phyloP scores from a whole-genome alignment of 2,113 vertebrate species.

The Loxodonta africana region DNA sequence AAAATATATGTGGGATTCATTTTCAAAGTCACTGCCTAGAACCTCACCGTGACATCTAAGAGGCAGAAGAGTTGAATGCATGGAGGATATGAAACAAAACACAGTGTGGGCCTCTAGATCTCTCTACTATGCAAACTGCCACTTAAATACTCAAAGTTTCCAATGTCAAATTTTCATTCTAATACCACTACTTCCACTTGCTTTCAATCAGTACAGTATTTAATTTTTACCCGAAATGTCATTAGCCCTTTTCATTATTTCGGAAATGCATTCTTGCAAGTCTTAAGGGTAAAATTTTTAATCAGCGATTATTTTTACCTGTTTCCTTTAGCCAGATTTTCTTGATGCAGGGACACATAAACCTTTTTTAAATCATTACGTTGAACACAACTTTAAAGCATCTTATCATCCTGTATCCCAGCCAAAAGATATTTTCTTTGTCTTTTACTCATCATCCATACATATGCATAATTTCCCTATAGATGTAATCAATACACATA shows the following conservation, averaged over 20 bases:
- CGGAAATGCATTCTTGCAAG: slow-evolving; percentile 23
- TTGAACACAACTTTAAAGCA: neutral
- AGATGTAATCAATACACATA: slow-evolving; percentile 56
- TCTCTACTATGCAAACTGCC: neutral
- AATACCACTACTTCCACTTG: neutral
- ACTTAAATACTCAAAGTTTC: neutral
- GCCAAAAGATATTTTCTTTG: neutral
- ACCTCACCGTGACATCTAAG: slow-evolving; percentile 17
- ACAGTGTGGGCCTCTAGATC: accelerated
- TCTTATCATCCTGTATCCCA: neutral
- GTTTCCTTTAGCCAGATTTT: slow-evolving; percentile 40
- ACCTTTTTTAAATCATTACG: neutral
- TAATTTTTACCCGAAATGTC: slow-evolving; percentile 4
- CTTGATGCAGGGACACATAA: neutral
- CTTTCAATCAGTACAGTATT: neutral
- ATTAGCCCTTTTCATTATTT: slow-evolving; percentile 4
- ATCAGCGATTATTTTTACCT: slow-evolving; percentile 45
- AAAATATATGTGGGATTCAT: neutral
- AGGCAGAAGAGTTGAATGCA: neutral
- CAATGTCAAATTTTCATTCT: neutral
- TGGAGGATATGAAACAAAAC: neutral
- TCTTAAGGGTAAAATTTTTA: neutral
- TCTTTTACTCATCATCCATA: neutral
- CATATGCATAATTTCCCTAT: slow-evolving; percentile 36
- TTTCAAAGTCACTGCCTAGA: slow-evolving; percentile 44